A percentile compares a stretch with the other conserved stretches of the same genome.
phyloP scores from a whole-genome alignment of 2,113 vertebrate genomes.

The Thomomys bottae region DNA sequence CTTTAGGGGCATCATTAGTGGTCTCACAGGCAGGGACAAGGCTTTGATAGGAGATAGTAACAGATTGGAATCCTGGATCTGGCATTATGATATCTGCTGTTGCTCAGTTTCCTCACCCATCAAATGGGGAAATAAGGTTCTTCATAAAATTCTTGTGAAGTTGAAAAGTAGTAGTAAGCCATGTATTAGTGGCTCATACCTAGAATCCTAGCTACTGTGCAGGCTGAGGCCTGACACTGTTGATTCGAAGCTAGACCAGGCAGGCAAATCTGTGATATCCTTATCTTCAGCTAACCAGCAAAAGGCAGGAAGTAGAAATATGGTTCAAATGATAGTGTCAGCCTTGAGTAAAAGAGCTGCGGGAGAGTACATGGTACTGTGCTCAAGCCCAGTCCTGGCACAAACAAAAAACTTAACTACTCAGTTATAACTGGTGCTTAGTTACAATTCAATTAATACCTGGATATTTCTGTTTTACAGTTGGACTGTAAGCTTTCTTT shows the following conservation, averaged over 20 bases:
- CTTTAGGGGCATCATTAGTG: not conserved
- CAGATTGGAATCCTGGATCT: not conserved
- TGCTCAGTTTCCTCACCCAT: slow-evolving; percentile 19
- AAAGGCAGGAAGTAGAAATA: too few relatives aligned
- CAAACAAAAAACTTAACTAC: too few relatives aligned
- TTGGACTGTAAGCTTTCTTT: not conserved
- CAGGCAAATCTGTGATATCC: too few relatives aligned
- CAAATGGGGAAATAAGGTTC: not conserved
- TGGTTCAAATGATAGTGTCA: too few relatives aligned
- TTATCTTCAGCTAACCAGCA: too few relatives aligned
- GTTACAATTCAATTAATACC: not conserved
- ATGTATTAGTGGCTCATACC: too few relatives aligned
- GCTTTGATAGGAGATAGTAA: not conserved
- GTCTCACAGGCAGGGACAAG: not conserved
- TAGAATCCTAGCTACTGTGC: too few relatives aligned
- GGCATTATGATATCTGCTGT: not conserved
- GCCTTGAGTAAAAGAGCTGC: too few relatives aligned
- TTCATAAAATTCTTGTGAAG: slow-evolving; percentile 20
- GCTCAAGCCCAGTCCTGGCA: too few relatives aligned
- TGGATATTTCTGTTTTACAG: slow-evolving; percentile 1
- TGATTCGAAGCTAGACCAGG: too few relatives aligned
- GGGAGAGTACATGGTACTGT: too few relatives aligned
- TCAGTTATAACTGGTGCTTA: not conserved
- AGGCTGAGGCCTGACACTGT: too few relatives aligned
- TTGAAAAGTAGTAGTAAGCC: slow-evolving; percentile 9